Percentiles rank a stretch among this genome's conserved stretches.
Evolutionary conservation across 2,797 vertebrate genomes (phyloP).

Genomic region (Tokudaia muenninki): DNA sequence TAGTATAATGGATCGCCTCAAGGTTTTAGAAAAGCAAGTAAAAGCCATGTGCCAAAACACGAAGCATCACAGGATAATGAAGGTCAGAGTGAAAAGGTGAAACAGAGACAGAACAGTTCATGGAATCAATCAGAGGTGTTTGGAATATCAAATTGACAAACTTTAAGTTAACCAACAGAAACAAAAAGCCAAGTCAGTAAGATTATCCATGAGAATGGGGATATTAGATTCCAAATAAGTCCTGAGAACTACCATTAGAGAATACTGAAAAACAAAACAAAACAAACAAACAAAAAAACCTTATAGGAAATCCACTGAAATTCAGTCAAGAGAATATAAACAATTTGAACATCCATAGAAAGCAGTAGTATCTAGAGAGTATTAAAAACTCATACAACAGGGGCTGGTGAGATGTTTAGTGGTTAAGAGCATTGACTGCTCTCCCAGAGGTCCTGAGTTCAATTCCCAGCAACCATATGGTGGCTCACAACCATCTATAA

Average conservation of each 20-base stretch:
- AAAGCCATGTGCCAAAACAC: background rate
- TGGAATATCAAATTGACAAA: background rate
- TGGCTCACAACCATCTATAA: background rate
- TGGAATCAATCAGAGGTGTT: too few relatives aligned
- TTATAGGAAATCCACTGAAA: background rate
- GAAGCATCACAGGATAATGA: background rate
- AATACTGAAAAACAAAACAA: background rate
- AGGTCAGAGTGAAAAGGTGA: background rate
- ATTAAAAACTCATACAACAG: background rate
- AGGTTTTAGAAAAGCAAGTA: background rate
- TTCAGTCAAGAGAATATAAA: background rate
- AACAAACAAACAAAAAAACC: background rate
- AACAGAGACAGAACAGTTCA: background rate
- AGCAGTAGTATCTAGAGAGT: background rate
- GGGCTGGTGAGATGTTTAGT: background rate
- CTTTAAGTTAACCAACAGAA: background rate
- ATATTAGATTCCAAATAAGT: background rate
- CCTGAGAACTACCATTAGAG: background rate
- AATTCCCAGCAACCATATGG: background rate
- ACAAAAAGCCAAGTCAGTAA: background rate
- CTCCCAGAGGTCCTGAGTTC: background rate
- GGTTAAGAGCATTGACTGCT: background rate
- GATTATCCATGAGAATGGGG: background rate
- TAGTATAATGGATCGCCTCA: background rate
- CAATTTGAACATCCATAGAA: background rate